A percentile compares a stretch with the other conserved stretches of the same genome.
Evolutionary conservation across 2,797 vertebrate genomes (phyloP).

Genomic region (Darevskia nairensis): DNA sequence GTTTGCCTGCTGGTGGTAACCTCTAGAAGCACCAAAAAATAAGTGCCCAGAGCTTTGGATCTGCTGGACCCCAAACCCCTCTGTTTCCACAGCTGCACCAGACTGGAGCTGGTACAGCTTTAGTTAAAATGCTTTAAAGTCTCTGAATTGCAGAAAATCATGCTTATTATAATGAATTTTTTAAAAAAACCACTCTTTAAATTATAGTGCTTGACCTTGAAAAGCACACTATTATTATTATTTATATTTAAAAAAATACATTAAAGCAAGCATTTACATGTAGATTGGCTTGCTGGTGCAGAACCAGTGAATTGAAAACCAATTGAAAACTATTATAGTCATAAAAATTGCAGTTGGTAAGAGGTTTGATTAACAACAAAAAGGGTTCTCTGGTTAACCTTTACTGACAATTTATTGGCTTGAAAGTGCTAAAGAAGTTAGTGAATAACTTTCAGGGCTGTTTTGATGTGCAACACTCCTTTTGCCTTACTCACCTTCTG

Average conservation of each 20-base stretch:
- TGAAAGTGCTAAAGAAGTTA: background rate
- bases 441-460: background rate
- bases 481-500: background rate
- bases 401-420: background rate
- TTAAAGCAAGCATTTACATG: conserved; percentile 51
- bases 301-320: conserved; percentile 52
- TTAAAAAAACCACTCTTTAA: background rate
- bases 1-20: no score
- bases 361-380: conserved; percentile 48
- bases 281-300: conserved; percentile 35
- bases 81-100: no score
- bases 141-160: conserved; percentile 40
- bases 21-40: no score
- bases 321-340: conserved; percentile 49
- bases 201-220: conserved; percentile 51
- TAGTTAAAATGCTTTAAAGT: background rate
- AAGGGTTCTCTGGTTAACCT: conserved; percentile 1
- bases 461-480: background rate
- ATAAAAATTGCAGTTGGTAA: conserved; percentile 37
- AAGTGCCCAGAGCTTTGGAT: no score
- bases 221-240: conserved; percentile 9
- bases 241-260: conserved; percentile 27
- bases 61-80: no score
- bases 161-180: conserved; percentile 3
- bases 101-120: background rate